Conservation (phyloP, 1,140 invertebrate species). For the Chrysomallon squamiferum region DNA sequence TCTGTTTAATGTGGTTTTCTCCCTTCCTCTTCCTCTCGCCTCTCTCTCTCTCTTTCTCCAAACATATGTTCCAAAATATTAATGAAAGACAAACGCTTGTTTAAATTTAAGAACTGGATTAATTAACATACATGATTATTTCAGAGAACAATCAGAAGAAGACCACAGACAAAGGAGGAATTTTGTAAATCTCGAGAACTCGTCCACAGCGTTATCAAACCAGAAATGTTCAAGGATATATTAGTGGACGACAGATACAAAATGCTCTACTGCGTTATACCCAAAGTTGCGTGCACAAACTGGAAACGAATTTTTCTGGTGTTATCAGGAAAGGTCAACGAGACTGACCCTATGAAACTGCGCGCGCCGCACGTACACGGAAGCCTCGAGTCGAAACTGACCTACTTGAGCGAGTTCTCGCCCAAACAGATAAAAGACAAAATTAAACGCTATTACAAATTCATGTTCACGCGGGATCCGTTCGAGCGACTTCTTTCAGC, state of each 20-base stretch:
- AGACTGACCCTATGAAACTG: constrained; percentile 19
- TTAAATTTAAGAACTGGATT: no score
- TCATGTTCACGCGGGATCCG: constrained; percentile 87
- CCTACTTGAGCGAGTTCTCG: constrained; percentile 66
- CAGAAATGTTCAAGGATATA: neutral
- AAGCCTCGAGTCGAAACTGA: constrained; percentile 4
- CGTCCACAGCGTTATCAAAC: neutral
- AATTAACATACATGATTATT: no score
- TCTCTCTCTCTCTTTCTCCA: no score
- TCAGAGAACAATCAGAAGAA: no score
- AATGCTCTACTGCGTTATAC: constrained; percentile 88
- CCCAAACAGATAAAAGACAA: constrained; percentile 67
- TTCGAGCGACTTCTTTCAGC: constrained; percentile 89
- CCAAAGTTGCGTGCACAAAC: constrained; percentile 91
- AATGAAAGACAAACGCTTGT: no score
- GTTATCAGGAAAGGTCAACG: constrained; percentile 67
- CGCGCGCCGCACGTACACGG: constrained; percentile 14
- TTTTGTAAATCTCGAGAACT: no score
- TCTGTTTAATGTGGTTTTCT: no score
- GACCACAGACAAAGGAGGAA: no score
- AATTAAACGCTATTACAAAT: constrained; percentile 76
- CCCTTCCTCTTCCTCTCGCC: no score
- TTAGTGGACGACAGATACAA: constrained; percentile 41
- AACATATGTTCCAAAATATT: no score
- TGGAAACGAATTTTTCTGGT: constrained; percentile 91